These are phyloP conservation scores for Alces alces DNA, from an alignment of 2,113 vertebrate genomes.

Conservation along the genomic window DNA sequence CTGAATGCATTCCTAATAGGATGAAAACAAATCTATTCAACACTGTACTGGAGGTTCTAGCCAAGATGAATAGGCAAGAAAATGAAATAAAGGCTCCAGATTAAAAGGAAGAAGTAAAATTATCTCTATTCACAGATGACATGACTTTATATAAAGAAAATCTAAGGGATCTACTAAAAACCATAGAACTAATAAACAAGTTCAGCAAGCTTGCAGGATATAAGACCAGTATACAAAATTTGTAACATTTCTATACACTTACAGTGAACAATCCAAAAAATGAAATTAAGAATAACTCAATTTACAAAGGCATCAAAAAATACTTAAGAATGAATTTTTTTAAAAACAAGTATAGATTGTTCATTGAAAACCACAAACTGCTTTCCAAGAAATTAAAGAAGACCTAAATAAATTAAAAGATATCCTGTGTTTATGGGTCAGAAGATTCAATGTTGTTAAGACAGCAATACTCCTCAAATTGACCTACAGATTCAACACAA, in stretches of 20 bases:
- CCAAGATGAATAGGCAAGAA: not conserved
- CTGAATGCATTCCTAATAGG: not conserved
- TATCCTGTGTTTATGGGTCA: not conserved
- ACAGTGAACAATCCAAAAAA: not conserved
- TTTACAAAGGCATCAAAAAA: not conserved
- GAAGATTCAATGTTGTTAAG: not conserved
- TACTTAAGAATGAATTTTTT: not conserved
- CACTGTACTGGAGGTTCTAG: not conserved
- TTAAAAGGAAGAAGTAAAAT: not conserved
- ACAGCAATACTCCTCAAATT: not conserved
- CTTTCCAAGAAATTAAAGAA: slow-evolving; percentile 21
- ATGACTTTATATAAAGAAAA: not conserved
- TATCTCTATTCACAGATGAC: not conserved
- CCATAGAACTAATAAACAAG: not conserved
- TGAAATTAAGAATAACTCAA: not conserved
- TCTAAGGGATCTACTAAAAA: not conserved
- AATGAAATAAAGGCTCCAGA: not conserved
- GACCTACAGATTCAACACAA: not conserved
- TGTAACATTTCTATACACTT: not conserved
- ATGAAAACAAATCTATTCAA: not conserved
- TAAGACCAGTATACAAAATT: not conserved
- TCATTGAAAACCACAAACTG: not conserved
- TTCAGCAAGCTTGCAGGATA: not conserved
- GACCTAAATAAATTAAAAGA: not conserved
- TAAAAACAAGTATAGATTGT: not conserved